phyloP scores from a whole-genome alignment of 2,888 invertebrate genomes.

The Mellilla xanthometata region DNA sequence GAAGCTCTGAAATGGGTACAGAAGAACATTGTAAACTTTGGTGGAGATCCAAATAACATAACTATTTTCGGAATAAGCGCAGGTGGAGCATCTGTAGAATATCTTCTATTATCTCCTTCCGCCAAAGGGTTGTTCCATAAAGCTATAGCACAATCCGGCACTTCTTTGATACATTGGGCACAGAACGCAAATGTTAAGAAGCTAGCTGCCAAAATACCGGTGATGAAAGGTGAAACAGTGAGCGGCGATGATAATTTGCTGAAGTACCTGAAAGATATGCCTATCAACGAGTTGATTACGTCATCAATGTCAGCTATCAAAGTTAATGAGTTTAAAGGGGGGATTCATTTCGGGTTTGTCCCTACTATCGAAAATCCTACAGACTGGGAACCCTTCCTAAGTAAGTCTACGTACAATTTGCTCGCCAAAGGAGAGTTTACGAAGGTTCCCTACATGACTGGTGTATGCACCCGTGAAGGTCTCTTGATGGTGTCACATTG shows the following conservation, averaged over 20 bases:
- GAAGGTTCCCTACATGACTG: slow-evolving; percentile 75
- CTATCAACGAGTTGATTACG: slow-evolving; percentile 54
- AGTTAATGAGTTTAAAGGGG: slow-evolving; percentile 49
- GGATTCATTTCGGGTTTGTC: slow-evolving; percentile 74
- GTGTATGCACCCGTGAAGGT: slow-evolving; percentile 74
- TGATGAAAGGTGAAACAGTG: slow-evolving; percentile 43
- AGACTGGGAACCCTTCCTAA: slow-evolving; percentile 70
- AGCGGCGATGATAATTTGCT: slow-evolving; percentile 49
- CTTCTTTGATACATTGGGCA: slow-evolving; percentile 74
- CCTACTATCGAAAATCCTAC: slow-evolving; percentile 65
- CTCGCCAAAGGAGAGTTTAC: slow-evolving; percentile 63
- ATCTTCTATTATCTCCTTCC: slow-evolving; percentile 64
- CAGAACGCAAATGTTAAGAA: slow-evolving; percentile 52
- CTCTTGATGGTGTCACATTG: slow-evolving; percentile 50
- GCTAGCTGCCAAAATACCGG: slow-evolving; percentile 54
- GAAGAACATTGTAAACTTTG: slow-evolving; percentile 69
- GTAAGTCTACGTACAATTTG: slow-evolving; percentile 59
- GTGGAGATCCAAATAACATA: slow-evolving; percentile 73
- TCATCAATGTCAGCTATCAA: slow-evolving; percentile 48
- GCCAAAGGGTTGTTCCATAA: slow-evolving; percentile 77
- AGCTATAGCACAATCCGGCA: slow-evolving; percentile 80
- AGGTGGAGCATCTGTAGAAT: slow-evolving; percentile 74
- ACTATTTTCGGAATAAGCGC: slow-evolving; percentile 81
- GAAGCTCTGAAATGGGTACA: slow-evolving; percentile 78
- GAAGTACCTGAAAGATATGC: slow-evolving; percentile 52